These are phyloP conservation scores for Neomicropteryx cornuta DNA, from an alignment of 1,140 invertebrate species.

Conservation along the genomic window DNA sequence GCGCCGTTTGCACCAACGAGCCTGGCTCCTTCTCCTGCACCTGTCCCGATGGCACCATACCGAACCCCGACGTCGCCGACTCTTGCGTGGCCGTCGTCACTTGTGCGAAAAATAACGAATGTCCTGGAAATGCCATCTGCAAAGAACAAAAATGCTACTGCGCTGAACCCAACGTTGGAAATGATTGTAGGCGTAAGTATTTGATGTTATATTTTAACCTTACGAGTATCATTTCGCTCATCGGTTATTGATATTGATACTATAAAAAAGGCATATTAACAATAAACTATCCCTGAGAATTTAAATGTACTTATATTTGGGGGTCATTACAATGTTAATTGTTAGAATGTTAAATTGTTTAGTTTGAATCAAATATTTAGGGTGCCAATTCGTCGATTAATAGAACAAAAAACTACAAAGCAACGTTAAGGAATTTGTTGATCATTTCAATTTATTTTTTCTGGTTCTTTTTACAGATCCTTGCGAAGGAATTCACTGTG, in stretches of 20 bases:
- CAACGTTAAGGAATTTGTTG: too few relatives aligned
- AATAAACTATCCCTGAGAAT: too few relatives aligned
- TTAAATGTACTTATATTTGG: too few relatives aligned
- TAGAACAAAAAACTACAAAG: too few relatives aligned
- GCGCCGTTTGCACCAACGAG: constrained; percentile 68
- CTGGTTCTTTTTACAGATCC: constrained; percentile 62
- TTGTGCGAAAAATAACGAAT: constrained; percentile 63
- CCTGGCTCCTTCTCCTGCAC: constrained; percentile 67
- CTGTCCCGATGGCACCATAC: constrained; percentile 68
- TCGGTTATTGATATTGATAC: too few relatives aligned
- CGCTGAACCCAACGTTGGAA: constrained; percentile 81
- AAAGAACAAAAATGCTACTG: constrained; percentile 69
- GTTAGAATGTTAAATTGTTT: too few relatives aligned
- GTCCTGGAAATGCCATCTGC: constrained; percentile 83
- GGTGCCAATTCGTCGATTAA: too few relatives aligned
- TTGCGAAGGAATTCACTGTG: constrained; percentile 75
- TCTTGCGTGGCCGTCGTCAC: constrained; percentile 71
- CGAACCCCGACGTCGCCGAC: constrained; percentile 69
- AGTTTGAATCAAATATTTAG: too few relatives aligned
- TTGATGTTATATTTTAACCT: constrained; percentile 10
- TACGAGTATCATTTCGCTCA: too few relatives aligned
- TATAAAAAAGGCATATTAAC: too few relatives aligned
- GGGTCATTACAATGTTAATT: too few relatives aligned
- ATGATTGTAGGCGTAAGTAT: constrained; percentile 79
- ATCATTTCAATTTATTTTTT: constrained; percentile 1